Evolutionary conservation across 2,797 vertebrate genomes (phyloP), one percentile per base, ranked within the genome.

Genomic region (Sparus aurata): DNA sequence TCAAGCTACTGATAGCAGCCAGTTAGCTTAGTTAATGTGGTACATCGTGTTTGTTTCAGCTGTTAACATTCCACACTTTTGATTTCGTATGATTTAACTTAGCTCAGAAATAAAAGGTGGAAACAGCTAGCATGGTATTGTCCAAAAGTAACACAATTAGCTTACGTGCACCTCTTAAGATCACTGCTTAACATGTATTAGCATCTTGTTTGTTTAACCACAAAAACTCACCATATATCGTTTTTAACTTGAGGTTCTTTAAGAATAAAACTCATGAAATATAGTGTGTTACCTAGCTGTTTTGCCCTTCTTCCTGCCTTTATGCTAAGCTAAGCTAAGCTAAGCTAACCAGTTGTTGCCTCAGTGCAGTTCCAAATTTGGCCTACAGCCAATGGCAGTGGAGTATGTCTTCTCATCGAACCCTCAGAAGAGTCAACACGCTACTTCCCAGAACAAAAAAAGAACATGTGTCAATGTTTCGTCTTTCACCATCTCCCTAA

Each of bases 41-140:
- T 34, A 12, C 45, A 63, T 23, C 27, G 6, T 61, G 3, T 69
- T 50, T 64, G 3, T 79, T n/a, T 69, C n/a, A 57, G 43, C 25
- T 3, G 0, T 38, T 25, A 27, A 27, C 12, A 57, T 0, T 55
- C 4, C 4, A 1, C 7, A 38, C n/a, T 5, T 55, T 2, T 16
- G 17, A 1, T 57, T 58, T 38, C 65, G 6, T 4, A 54, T 25
- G 53, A 16, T 16, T 16, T 46, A 46, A 54, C 30, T 34, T 34
- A 6, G 30, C 6, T 34, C 1, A 34, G 30, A 5, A 8, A 34
- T 34, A 34, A 34, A 5, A 34, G 30, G 30, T 34, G 30, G 30
- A 34, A 34, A 34, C 30, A 34, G 30, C 30, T 34, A 34, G 30
- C 5, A 34, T 34, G 6, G 30, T 5, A 34, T 34, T 34, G 30